phyloP scores from a whole-genome alignment of 2,797 vertebrate genomes.

The Pseudochromis fuscus region DNA sequence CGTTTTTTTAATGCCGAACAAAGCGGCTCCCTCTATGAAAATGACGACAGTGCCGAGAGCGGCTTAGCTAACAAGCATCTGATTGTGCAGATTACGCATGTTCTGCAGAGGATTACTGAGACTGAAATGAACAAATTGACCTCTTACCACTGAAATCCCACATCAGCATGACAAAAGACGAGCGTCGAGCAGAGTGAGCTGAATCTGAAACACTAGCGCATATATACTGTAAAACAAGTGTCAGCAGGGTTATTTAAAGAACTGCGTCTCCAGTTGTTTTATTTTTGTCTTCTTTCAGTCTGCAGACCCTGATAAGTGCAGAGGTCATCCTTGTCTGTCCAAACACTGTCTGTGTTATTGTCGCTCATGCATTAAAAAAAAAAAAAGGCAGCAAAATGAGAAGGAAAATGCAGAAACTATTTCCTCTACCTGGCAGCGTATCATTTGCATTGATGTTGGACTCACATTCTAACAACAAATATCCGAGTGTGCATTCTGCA shows the following conservation, averaged over 20 bases:
- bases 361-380: conserved; percentile 27
- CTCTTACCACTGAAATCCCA: conserved; percentile 66
- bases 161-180: conserved; percentile 61
- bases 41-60: conserved; percentile 52
- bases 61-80: conserved; percentile 80
- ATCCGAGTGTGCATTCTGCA: conserved; percentile 34
- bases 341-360: not conserved
- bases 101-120: conserved; percentile 76
- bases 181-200: conserved; percentile 25
- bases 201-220: conserved; percentile 21
- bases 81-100: conserved; percentile 79
- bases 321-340: conserved; percentile 14
- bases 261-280: conserved; percentile 4
- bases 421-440: conserved; percentile 49
- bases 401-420: conserved; percentile 44
- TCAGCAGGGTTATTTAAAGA: conserved; percentile 45
- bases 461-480: conserved; percentile 57
- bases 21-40: conserved; percentile 56
- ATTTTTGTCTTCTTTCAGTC: conserved; percentile 29
- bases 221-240: conserved; percentile 28
- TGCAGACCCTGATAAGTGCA: conserved; percentile 12
- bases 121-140: conserved; percentile 79
- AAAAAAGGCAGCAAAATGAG: conserved; percentile 19
- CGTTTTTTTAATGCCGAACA: conserved; percentile 58
- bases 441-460: conserved; percentile 59